These are phyloP conservation scores for Melanostoma mellinum DNA, from an alignment of 2,888 invertebrate genomes.

Conservation along the genomic window DNA sequence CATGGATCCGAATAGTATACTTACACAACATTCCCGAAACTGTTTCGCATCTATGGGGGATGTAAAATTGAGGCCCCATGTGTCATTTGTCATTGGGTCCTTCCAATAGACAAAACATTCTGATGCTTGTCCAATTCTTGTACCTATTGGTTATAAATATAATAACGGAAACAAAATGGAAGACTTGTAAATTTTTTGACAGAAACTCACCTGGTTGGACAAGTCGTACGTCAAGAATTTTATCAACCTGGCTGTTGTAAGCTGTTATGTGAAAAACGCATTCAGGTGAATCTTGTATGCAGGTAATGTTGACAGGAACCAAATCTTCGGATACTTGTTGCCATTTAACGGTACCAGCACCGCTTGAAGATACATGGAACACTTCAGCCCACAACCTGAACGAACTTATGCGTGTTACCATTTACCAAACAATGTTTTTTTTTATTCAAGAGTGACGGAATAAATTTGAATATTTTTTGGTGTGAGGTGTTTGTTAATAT, in stretches of 20 bases:
- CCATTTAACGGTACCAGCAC: conserved; percentile 97
- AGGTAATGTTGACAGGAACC: conserved; percentile 98
- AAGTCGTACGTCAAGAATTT: conserved; percentile 98
- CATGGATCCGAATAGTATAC: conserved; percentile 83
- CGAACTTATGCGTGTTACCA: conserved; percentile 80
- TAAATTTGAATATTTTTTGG: conserved; percentile 37
- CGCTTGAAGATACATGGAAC: conserved; percentile 97
- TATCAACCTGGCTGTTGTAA: conserved; percentile 99
- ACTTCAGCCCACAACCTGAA: conserved; percentile 98
- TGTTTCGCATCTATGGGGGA: conserved; percentile 98
- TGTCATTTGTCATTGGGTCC: conserved; percentile 97
- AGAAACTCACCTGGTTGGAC: conserved; percentile 92
- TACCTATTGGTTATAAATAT: conserved; percentile 85
- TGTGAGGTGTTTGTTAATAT: conserved; percentile 59
- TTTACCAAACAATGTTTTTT: conserved; percentile 64
- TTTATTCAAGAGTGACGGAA: conserved; percentile 44
- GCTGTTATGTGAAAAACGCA: conserved; percentile 99
- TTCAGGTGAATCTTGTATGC: conserved; percentile 97
- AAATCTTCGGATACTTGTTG: conserved; percentile 98
- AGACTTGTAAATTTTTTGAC: not conserved
- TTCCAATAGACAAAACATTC: conserved; percentile 99
- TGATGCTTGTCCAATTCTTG: conserved; percentile 97
- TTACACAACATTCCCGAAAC: conserved; percentile 98
- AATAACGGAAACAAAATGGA: too few relatives aligned
- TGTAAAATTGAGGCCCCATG: conserved; percentile 99